These are phyloP conservation scores for Cataglyphis cursor DNA, from an alignment of 2,888 invertebrate species.

Conservation along the genomic window DNA sequence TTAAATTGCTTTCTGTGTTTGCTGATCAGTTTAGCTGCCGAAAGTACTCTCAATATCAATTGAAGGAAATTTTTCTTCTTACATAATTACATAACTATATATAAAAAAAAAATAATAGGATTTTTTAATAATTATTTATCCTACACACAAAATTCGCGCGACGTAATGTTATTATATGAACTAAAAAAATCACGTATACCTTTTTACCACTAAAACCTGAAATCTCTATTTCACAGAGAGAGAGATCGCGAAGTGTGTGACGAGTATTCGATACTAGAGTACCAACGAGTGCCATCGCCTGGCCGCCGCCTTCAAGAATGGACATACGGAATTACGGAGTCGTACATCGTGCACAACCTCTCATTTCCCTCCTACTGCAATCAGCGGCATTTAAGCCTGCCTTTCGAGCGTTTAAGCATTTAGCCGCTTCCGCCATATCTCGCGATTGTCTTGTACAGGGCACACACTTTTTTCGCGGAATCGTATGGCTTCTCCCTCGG, in stretches of 20 bases:
- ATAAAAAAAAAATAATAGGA: background rate
- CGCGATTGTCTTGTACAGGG: slow-evolving; percentile 62
- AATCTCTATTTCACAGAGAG: background rate
- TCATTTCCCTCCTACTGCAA: slow-evolving; percentile 85
- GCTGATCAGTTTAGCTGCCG: background rate
- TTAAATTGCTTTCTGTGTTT: background rate
- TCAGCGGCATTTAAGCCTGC: slow-evolving; percentile 81
- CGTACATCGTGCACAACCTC: slow-evolving; percentile 78
- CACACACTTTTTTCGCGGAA: slow-evolving; percentile 65
- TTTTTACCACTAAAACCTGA: background rate
- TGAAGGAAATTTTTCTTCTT: background rate
- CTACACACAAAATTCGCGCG: background rate
- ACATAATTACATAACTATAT: background rate
- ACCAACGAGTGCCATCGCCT: slow-evolving; percentile 30
- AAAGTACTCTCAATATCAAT: background rate
- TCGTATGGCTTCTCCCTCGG: slow-evolving; percentile 54
- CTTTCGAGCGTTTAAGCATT: slow-evolving; percentile 82
- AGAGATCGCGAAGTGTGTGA: slow-evolving; percentile 10
- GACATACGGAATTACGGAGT: slow-evolving; percentile 60
- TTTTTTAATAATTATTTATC: background rate
- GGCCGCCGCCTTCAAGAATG: slow-evolving; percentile 64
- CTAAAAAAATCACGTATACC: background rate
- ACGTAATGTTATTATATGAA: background rate
- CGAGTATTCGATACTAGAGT: slow-evolving; percentile 41
- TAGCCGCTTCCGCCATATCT: slow-evolving; percentile 81